phyloP scores from a whole-genome alignment of 1,140 invertebrate species.

The Meloidogyne exigua region DNA sequence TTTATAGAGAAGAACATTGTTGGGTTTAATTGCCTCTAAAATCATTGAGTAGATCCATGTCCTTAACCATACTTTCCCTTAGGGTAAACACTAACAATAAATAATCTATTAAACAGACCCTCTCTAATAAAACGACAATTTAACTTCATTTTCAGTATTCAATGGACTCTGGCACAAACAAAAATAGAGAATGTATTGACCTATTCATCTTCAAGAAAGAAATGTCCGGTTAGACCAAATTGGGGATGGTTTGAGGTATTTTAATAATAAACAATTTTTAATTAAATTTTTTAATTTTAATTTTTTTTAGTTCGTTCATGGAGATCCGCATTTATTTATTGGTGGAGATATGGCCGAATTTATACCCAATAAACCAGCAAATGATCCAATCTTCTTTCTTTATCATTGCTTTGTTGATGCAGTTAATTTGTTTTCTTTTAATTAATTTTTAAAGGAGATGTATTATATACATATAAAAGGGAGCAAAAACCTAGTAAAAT shows the following conservation, averaged over 20 bases:
- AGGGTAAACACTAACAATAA: no score
- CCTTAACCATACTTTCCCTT: no score
- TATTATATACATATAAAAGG: no score
- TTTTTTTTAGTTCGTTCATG: slow-evolving; percentile 53
- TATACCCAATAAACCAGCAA: slow-evolving; percentile 35
- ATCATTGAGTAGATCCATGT: no score
- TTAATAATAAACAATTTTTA: background rate
- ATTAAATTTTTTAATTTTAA: background rate
- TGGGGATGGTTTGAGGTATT: background rate
- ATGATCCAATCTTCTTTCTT: slow-evolving; percentile 55
- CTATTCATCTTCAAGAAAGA: slow-evolving; percentile 29
- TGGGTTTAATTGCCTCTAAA: no score
- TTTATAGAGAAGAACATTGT: no score
- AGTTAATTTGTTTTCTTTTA: slow-evolving; percentile 33
- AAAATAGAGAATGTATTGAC: slow-evolving; percentile 38
- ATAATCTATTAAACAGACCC: no score
- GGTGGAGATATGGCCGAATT: slow-evolving; percentile 51
- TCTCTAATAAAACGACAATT: no score
- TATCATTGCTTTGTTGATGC: slow-evolving; percentile 64
- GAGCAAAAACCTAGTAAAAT: no score
- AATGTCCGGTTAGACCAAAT: background rate
- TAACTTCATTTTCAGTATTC: slow-evolving; percentile 17
- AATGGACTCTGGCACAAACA: slow-evolving; percentile 32
- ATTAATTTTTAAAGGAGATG: no score
- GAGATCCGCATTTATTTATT: slow-evolving; percentile 57